Percentiles rank a stretch among this genome's conserved stretches.
Evolutionary conservation across 2,888 invertebrate species (phyloP).

Genomic region (Drosophila cracens): DNA sequence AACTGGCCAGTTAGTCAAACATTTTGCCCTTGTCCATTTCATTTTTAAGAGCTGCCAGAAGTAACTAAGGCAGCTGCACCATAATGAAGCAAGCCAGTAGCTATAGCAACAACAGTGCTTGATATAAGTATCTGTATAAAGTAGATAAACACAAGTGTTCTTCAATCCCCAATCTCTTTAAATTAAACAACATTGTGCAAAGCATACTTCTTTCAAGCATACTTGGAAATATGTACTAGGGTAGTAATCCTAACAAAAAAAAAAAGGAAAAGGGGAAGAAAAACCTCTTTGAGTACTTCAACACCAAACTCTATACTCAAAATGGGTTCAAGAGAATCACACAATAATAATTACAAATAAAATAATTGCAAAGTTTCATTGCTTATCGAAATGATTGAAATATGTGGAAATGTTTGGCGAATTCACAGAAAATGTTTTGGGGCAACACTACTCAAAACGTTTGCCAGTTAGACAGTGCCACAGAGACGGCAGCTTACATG

Average conservation of each 20-base stretch:
- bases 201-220: constrained; percentile 5
- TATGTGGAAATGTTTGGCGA: background rate
- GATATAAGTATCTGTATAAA: constrained; percentile 31
- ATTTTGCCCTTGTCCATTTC: constrained; percentile 3
- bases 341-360: background rate
- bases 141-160: constrained; percentile 28
- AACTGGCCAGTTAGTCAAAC: constrained; percentile 40
- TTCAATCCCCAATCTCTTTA: constrained; percentile 12
- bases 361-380: background rate
- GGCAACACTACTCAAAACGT: background rate
- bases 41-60: background rate
- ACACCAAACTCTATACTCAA: background rate
- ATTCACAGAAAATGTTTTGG: background rate
- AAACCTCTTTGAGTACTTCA: background rate
- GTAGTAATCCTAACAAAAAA: background rate
- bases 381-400: background rate
- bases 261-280: background rate
- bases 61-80: constrained; percentile 40
- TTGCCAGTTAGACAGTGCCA: constrained; percentile 1
- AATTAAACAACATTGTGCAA: constrained; percentile 15
- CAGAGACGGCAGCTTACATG: constrained; percentile 8
- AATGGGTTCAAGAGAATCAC: background rate
- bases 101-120: constrained; percentile 23
- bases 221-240: background rate
- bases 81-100: constrained; percentile 57